These are phyloP conservation scores for Gasterosteus aculeatus DNA, from an alignment of 2,113 vertebrate species.

Conservation along the genomic window DNA sequence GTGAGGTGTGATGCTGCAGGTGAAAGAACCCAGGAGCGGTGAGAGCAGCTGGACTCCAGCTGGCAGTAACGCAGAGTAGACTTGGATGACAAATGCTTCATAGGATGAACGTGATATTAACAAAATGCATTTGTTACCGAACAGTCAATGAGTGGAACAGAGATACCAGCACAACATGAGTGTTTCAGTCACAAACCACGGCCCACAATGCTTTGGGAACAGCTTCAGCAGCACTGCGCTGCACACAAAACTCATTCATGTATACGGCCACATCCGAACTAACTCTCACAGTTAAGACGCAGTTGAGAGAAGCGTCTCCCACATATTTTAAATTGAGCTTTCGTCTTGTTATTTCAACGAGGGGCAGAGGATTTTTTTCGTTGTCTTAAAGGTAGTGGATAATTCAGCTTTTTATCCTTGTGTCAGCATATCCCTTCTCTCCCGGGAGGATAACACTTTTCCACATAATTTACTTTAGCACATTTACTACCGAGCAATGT, in stretches of 20 bases:
- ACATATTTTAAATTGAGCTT: background rate
- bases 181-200: constrained; percentile 1
- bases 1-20: constrained; percentile 48
- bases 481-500: background rate
- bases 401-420: constrained; percentile 21
- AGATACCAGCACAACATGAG: background rate
- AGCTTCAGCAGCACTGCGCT: constrained; percentile 14
- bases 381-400: constrained; percentile 26
- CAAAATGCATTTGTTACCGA: constrained; percentile 16
- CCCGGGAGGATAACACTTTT: constrained; percentile 16
- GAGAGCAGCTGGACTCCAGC: constrained; percentile 31
- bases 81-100: constrained; percentile 20
- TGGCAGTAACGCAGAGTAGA: constrained; percentile 32
- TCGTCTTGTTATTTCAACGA: constrained; percentile 22
- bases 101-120: background rate
- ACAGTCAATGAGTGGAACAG: background rate
- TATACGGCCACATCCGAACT: background rate
- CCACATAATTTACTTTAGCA: constrained; percentile 10
- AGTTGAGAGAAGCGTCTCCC: background rate
- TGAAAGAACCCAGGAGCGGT: constrained; percentile 47
- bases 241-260: constrained; percentile 8
- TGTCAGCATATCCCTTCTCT: constrained; percentile 42
- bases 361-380: constrained; percentile 11
- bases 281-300: background rate
- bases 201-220: background rate